Evolutionary conservation across 1,140 invertebrate genomes (phyloP), one percentile per base, ranked within the genome.

Genomic region (Lithobius niger): DNA sequence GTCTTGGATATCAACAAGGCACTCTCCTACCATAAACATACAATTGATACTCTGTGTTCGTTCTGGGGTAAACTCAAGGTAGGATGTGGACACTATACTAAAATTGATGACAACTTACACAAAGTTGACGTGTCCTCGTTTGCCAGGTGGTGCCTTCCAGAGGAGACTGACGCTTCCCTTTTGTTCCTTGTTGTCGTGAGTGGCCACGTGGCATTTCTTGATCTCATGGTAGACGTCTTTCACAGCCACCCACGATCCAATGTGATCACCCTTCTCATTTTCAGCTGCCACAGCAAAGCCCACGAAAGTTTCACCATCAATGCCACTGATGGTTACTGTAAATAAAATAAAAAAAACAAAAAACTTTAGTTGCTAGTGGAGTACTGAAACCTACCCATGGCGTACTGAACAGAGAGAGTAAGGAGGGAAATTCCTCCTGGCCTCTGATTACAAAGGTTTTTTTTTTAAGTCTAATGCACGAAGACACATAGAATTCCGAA

Each of bases 121-220:
- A 4, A 55, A 55, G 22, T 49, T 26, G 43, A 55, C 54, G 18
- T 55, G 50, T 54, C 54, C 54, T 10, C n/a, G 25, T 18, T n/a
- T 26, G 18, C 45, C 27, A 13, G 25, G 54, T 13, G 54, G 54
- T 19, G 54, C 54, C 4, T 52, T 24, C 54, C 54, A 55, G 22
- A 27, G 10, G 18, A 40, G 31, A 40, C 18, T 10, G 31, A 40
- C 31, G 18, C 31, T 40, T 10, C 18, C 31, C 18, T 40, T 40
- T 40, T 10, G 10, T 13, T 40, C 18, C 18, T 40, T 40, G 18
- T 40, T 40, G 10, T 10, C 18, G 18, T 40, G 31, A 10, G 31
- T 40, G 10, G 31, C 31, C 18, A 40, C 31, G 31, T 40, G 31
- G 18, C 31, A 40, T 40, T 40, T 40, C 18, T 40, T 40, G 10